phyloP scores from a whole-genome alignment of 2,113 vertebrate genomes.

The Rhea pennata region DNA sequence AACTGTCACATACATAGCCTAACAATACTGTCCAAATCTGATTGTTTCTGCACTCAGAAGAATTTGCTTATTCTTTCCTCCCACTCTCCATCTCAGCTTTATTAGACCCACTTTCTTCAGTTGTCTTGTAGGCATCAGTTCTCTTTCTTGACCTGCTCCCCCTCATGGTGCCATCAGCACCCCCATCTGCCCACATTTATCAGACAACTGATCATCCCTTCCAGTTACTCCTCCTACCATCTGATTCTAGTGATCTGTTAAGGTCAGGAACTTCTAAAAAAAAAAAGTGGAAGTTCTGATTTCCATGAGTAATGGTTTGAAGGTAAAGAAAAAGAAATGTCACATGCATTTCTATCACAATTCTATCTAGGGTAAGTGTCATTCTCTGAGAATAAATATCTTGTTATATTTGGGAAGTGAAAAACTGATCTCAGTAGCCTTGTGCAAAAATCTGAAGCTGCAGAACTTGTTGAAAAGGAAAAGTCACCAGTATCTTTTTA shows the following conservation, averaged over 20 bases:
- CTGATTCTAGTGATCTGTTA: background rate
- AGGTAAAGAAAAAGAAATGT: slow-evolving; percentile 14
- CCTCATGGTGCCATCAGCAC: background rate
- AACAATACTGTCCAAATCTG: background rate
- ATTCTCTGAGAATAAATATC: background rate
- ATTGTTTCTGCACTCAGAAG: background rate
- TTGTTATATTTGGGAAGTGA: slow-evolving; percentile 18
- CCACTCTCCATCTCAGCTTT: background rate
- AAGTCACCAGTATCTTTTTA: background rate
- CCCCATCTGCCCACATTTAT: background rate
- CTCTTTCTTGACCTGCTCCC: too few species aligned
- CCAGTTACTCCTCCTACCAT: background rate
- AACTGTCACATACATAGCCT: background rate
- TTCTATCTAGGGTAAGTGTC: background rate
- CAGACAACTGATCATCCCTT: background rate
- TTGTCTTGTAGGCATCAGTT: background rate
- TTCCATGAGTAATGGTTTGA: background rate
- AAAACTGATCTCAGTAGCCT: background rate
- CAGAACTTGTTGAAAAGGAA: background rate
- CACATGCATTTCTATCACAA: slow-evolving; percentile 30
- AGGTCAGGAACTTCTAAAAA: background rate
- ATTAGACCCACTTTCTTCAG: too few species aligned
- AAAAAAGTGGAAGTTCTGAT: background rate
- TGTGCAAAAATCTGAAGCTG: background rate
- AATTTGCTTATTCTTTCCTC: background rate